phyloP scores from a whole-genome alignment of 2,113 vertebrate genomes.

The Menidia beryllina region DNA sequence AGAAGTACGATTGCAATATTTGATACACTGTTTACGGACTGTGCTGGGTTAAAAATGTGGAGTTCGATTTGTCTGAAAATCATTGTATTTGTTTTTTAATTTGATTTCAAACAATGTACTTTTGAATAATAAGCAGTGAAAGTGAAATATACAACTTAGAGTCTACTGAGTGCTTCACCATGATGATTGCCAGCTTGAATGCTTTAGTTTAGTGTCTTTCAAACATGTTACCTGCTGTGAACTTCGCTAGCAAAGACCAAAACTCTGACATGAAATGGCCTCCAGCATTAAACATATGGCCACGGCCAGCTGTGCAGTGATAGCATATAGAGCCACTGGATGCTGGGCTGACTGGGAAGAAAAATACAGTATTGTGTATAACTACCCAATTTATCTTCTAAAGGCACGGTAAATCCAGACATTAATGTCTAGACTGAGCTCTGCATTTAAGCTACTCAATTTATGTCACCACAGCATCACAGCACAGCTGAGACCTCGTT shows the following conservation, averaged over 20 bases:
- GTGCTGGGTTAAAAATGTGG: neutral
- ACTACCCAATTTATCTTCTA: constrained; percentile 53
- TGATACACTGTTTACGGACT: neutral
- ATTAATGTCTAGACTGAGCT: constrained; percentile 33
- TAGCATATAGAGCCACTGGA: constrained; percentile 7
- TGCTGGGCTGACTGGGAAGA: constrained; percentile 1
- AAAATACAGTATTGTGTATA: constrained; percentile 24
- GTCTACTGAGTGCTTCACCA: neutral
- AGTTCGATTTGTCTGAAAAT: neutral
- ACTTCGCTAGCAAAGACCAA: neutral
- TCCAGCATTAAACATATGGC: neutral
- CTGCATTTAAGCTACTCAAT: constrained; percentile 31
- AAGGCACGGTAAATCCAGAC: constrained; percentile 39
- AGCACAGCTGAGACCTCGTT: constrained; percentile 18
- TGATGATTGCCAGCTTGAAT: neutral
- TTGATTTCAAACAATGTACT: neutral
- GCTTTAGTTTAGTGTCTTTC: neutral
- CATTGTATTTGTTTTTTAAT: neutral
- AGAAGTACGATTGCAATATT: neutral
- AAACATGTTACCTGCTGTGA: neutral
- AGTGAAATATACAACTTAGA: too few relatives aligned
- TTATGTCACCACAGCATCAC: constrained; percentile 11
- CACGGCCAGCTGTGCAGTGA: constrained; percentile 5
- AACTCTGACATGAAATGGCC: neutral
- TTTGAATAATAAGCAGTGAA: too few relatives aligned